Percentiles rank a stretch among this genome's conserved stretches.
phyloP scores from a whole-genome alignment of 1,140 invertebrate species.

The Trichonephila clavipes region DNA sequence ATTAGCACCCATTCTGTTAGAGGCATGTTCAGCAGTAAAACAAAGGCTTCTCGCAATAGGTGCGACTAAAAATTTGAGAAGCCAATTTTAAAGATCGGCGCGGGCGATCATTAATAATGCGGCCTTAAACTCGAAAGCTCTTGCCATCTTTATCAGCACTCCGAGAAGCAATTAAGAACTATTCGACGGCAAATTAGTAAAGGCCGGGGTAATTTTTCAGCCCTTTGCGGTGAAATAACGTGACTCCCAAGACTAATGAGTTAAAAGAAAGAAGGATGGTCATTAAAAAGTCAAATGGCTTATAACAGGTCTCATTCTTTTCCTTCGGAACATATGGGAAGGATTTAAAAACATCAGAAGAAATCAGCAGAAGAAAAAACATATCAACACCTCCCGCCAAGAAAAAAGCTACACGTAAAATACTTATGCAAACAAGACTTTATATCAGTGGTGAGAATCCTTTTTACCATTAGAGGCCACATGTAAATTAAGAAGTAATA shows the following conservation, averaged over 20 bases:
- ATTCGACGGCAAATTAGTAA: slow-evolving; percentile 65
- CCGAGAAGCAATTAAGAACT: slow-evolving; percentile 62
- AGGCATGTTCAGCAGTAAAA: slow-evolving; percentile 25
- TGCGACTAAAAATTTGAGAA: slow-evolving; percentile 62
- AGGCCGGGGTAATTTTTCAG: slow-evolving; percentile 45
- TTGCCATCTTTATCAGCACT: slow-evolving; percentile 62
- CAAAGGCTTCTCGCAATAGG: slow-evolving; percentile 5
- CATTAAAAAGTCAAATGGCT: slow-evolving; percentile 27
- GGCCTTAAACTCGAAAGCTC: slow-evolving; percentile 25
- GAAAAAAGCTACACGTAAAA: neutral
- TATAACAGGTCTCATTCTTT: neutral
- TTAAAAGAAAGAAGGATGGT: neutral
- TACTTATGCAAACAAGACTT: too few species aligned
- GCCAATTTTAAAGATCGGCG: slow-evolving; percentile 55
- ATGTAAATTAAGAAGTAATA: too few species aligned
- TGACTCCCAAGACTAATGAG: slow-evolving; percentile 39
- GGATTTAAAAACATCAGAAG: neutral
- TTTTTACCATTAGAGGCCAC: too few species aligned
- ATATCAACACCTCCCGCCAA: neutral
- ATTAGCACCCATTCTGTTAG: slow-evolving; percentile 38
- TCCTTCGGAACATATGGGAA: neutral
- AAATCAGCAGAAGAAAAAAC: neutral
- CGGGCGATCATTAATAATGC: slow-evolving; percentile 62
- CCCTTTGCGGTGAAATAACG: slow-evolving; percentile 52
- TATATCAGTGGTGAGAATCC: too few species aligned